Conservation (phyloP, 1,140 invertebrate species). For the Dendroctonus ponderosae region DNA sequence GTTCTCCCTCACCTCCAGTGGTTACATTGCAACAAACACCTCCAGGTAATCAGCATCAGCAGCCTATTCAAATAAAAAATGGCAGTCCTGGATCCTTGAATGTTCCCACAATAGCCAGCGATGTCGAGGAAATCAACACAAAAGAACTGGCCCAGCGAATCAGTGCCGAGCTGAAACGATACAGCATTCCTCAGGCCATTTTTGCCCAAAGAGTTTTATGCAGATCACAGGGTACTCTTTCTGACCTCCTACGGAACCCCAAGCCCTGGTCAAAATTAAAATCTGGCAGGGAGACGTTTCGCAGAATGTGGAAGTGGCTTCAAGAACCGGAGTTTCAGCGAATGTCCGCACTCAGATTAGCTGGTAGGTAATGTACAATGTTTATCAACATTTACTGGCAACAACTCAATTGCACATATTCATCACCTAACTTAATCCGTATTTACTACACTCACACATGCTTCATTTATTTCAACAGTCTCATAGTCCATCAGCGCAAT, state of each 20-base stretch:
- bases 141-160: conserved; percentile 98
- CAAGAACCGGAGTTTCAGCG: conserved; percentile 99
- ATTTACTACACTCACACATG: too few relatives aligned
- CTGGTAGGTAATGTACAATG: conserved; percentile 70
- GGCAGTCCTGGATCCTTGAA: conserved; percentile 54
- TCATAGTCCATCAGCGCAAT: too few relatives aligned
- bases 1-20: conserved; percentile 57
- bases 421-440: too few relatives aligned
- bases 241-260: conserved; percentile 94
- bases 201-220: conserved; percentile 98
- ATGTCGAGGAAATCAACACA: conserved; percentile 98
- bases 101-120: conserved; percentile 56
- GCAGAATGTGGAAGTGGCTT: conserved; percentile 99
- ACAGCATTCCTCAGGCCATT: conserved; percentile 99
- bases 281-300: conserved; percentile 97
- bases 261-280: conserved; percentile 99
- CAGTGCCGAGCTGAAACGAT: conserved; percentile 96
- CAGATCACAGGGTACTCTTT: conserved; percentile 96
- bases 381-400: too few relatives aligned
- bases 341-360: conserved; percentile 97
- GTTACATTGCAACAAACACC: conserved; percentile 50
- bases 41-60: conserved; percentile 50
- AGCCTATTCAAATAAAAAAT: conserved; percentile 58
- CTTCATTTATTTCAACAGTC: too few relatives aligned
- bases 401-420: too few relatives aligned